Evolutionary conservation across 2,113 vertebrate genomes (phyloP).

Genomic region (Rattus norvegicus): GRCr8 NC_086031.1:60345501-60346000

Average conservation of each 20-base stretch:
- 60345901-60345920: too few relatives aligned
- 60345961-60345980: too few relatives aligned
- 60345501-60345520: background rate
- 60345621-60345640: background rate
- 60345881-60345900: too few relatives aligned
- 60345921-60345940: too few relatives aligned
- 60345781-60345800: background rate
- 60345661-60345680: background rate
- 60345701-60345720: background rate
- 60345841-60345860: too few relatives aligned
- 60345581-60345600: background rate
- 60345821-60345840: too few relatives aligned
- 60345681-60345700: background rate
- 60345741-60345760: background rate
- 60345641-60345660: background rate
- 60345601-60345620: background rate
- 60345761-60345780: background rate
- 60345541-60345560: background rate
- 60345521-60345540: background rate
- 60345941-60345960: too few relatives aligned
- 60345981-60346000: too few relatives aligned
- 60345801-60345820: background rate
- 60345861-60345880: too few relatives aligned
- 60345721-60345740: background rate
- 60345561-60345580: background rate